Evolutionary conservation across 2,797 vertebrate species (phyloP), one percentile per base, ranked within the genome.

Genomic region (Pachyuromys duprasi): DNA sequence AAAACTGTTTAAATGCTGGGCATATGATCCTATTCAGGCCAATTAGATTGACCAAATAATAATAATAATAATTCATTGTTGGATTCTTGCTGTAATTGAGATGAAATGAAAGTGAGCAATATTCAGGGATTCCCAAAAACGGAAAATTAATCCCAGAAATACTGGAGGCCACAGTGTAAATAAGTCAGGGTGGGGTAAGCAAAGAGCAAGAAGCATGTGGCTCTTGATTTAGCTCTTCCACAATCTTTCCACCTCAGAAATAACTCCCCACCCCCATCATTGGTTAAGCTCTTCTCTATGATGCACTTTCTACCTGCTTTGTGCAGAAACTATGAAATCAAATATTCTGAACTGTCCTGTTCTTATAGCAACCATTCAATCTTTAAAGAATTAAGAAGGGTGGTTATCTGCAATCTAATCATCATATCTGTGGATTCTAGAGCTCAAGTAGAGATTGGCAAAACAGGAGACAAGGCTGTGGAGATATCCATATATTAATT

Each of bases 261-360:
- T 14, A 74, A 63, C 45, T 13, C 13, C 49, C 3, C 97, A 94
- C 93, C 3, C 97, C 94, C 93, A 94, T 95, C 97, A 36, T 49
- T 76, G 9, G 65, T 74, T 87, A 89, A 92, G 36, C 20, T 18
- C 18, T 20, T 84, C 49, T 49, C 13, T 60, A 1, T 17, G 57
- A 31, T 28, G 39, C 24, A 36, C 45, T 74, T 90, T 57, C 8
- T 42, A 15, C 20, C 28, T 69, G 70, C 72, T 76, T 57, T 82
- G 22, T 72, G 78, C 53, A 72, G 8, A n/a, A 78, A 93, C 17
- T 65, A 18, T 17, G 31, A 90, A 82, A 89, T 53, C 53, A 86
- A 90, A 80, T 4, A 78, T 87, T 93, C 18, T 86, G 55, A 81
- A 53, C 13, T 75, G 2, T 49, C 72, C 9, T 49, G 14, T 87